Evolutionary conservation across 2,888 invertebrate species (phyloP).

Genomic region (Brachynemurus nebulosus): DNA sequence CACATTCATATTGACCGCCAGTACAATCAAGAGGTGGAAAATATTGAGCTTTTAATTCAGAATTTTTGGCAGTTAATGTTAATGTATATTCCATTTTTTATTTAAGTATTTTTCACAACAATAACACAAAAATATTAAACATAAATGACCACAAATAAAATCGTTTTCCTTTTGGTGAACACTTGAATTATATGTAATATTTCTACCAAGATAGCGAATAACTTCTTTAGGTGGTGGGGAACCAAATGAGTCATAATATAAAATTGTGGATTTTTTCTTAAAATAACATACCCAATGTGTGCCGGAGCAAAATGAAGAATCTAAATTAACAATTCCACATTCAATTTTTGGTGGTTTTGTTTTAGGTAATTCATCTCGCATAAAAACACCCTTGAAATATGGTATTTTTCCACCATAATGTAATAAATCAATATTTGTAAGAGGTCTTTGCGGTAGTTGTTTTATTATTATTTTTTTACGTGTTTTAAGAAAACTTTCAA

Average conservation of each 20-base stretch:
- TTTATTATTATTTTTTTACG: constrained; percentile 11
- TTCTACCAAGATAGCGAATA: constrained; percentile 19
- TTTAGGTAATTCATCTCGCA: constrained; percentile 27
- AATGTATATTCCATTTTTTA: constrained; percentile 19
- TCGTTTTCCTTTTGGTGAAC: constrained; percentile 20
- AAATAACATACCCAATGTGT: constrained; percentile 26
- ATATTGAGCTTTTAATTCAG: constrained; percentile 16
- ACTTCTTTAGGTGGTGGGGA: constrained; percentile 23
- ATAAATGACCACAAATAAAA: constrained; percentile 23
- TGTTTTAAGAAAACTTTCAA: not conserved
- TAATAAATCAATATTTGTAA: constrained; percentile 23
- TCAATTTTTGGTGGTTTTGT: no score
- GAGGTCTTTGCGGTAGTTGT: constrained; percentile 20
- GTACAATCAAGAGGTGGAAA: constrained; percentile 19
- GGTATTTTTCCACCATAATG: constrained; percentile 22
- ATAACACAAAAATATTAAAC: constrained; percentile 20
- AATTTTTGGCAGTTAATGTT: constrained; percentile 19
- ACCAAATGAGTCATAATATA: constrained; percentile 28
- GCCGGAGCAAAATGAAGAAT: constrained; percentile 18
- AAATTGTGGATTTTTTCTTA: constrained; percentile 19
- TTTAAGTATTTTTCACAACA: constrained; percentile 11
- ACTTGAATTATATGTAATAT: constrained; percentile 21
- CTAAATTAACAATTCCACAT: no score
- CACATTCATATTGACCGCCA: constrained; percentile 18
- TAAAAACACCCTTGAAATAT: constrained; percentile 25